phyloP scores from a whole-genome alignment of 2,888 invertebrate species.

The Drosophila gaucha region DNA sequence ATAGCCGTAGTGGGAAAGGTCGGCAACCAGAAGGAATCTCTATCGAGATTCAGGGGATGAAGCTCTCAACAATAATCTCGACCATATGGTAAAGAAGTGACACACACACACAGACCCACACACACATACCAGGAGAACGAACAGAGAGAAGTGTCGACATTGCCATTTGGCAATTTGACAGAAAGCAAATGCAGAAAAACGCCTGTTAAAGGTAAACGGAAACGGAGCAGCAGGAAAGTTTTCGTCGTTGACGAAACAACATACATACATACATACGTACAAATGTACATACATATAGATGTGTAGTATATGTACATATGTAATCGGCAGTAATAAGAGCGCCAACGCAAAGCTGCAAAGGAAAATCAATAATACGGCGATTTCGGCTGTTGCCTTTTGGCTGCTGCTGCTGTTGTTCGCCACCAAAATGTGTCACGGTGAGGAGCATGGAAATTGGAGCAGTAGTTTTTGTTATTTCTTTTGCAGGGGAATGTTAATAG shows the following conservation, averaged over 20 bases:
- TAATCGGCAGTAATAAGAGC: conserved; percentile 55
- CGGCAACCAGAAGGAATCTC: conserved; percentile 34
- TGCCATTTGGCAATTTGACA: conserved; percentile 75
- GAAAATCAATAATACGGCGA: conserved; percentile 68
- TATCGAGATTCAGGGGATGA: conserved; percentile 35
- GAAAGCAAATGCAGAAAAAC: conserved; percentile 62
- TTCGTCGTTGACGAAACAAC: conserved; percentile 40
- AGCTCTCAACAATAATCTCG: conserved; percentile 40
- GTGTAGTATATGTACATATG: conserved; percentile 16
- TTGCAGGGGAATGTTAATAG: background rate
- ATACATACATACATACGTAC: conserved; percentile 2
- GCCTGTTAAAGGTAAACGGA: conserved; percentile 44
- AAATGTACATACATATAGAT: background rate
- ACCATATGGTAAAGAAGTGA: conserved; percentile 55
- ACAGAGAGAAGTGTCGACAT: conserved; percentile 18
- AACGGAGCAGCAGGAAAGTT: conserved; percentile 41
- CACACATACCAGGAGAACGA: background rate
- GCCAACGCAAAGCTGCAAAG: conserved; percentile 54
- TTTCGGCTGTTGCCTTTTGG: conserved; percentile 49
- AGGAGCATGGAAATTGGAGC: conserved; percentile 51
- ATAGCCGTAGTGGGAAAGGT: conserved; percentile 45
- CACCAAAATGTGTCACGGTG: conserved; percentile 46
- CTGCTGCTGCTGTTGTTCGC: conserved; percentile 25
- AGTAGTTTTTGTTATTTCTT: conserved; percentile 8
- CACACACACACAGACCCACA: conserved; percentile 6